Percentiles rank a stretch among this genome's conserved stretches.
phyloP scores from a whole-genome alignment of 37 sponge, comb jelly and placozoan genomes.

The Chondrilla cf. caribensis region DNA sequence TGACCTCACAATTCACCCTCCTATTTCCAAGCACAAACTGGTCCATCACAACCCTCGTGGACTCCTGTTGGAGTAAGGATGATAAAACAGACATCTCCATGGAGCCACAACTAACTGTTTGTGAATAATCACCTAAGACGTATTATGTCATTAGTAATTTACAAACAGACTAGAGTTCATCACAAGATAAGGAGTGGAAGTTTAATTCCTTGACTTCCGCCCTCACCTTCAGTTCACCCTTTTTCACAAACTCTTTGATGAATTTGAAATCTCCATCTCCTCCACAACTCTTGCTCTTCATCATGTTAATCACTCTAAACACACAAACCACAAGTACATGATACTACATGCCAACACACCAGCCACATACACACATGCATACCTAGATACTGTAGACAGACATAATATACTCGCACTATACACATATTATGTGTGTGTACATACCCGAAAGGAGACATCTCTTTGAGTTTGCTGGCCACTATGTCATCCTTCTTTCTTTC shows the following conservation, averaged over 20 bases:
- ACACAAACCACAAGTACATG: too few relatives aligned
- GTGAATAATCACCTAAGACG: too few relatives aligned
- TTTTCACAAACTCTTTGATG: neutral
- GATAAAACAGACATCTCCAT: too few relatives aligned
- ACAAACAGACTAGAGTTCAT: neutral
- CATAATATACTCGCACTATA: neutral
- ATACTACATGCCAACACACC: too few relatives aligned
- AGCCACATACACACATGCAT: too few relatives aligned
- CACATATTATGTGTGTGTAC: neutral
- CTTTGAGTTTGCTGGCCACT: neutral
- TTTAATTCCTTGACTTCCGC: too few relatives aligned
- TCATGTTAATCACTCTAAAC: neutral
- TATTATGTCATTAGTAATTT: too few relatives aligned
- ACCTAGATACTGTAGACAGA: too few relatives aligned
- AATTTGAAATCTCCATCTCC: slow-evolving; percentile 2
- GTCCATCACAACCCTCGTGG: slow-evolving; percentile 4
- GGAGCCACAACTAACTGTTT: too few relatives aligned
- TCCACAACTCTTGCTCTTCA: slow-evolving; percentile 1
- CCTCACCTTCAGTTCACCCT: neutral
- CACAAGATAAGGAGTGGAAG: neutral
- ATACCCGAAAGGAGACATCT: slow-evolving; percentile 22
- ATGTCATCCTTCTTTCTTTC: neutral
- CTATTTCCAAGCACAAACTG: slow-evolving; percentile 19
- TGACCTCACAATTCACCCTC: slow-evolving; percentile 14
- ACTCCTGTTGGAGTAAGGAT: neutral